A percentile compares a stretch with the other conserved stretches of the same genome.
Evolutionary conservation across 2,113 vertebrate genomes (phyloP).

Genomic region (Beaufortia kweichowensis): DNA sequence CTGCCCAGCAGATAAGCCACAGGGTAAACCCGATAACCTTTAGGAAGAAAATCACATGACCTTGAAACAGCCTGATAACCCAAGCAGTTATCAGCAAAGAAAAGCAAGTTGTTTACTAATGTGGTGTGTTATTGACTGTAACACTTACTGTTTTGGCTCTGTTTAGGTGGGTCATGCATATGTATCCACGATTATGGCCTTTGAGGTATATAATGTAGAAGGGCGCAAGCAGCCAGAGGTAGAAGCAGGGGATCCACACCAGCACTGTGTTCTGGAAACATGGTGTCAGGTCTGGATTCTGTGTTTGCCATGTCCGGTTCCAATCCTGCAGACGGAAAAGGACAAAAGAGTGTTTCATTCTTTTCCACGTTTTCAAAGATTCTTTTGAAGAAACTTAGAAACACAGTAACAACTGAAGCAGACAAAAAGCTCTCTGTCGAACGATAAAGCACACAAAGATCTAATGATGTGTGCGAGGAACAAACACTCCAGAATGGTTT

Average conservation of each 20-base stretch:
- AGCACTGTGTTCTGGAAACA: conserved; percentile 94
- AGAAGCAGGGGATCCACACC: conserved; percentile 87
- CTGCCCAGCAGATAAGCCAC: conserved; percentile 97
- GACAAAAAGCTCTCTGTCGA: background rate
- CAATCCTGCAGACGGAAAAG: conserved; percentile 75
- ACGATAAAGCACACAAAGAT: background rate
- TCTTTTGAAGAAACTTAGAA: background rate
- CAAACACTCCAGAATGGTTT: conserved; percentile 10
- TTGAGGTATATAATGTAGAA: conserved; percentile 84
- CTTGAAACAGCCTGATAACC: conserved; percentile 10
- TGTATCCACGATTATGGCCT: conserved; percentile 83
- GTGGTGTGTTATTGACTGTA: background rate
- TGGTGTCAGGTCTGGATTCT: conserved; percentile 84
- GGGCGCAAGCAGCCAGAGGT: conserved; percentile 87
- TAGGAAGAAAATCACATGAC: conserved; percentile 26
- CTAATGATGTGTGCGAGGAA: conserved; percentile 23
- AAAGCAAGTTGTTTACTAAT: conserved; percentile 2
- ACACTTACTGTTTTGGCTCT: conserved; percentile 89
- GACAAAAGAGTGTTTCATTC: background rate
- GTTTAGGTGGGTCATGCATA: conserved; percentile 90
- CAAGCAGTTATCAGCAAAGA: background rate
- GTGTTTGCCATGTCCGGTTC: conserved; percentile 86
- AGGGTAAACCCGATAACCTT: conserved; percentile 86
- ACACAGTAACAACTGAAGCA: background rate
- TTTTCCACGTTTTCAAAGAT: background rate